phyloP scores from a whole-genome alignment of 2,113 vertebrate species.

The Pantherophis guttatus region DNA sequence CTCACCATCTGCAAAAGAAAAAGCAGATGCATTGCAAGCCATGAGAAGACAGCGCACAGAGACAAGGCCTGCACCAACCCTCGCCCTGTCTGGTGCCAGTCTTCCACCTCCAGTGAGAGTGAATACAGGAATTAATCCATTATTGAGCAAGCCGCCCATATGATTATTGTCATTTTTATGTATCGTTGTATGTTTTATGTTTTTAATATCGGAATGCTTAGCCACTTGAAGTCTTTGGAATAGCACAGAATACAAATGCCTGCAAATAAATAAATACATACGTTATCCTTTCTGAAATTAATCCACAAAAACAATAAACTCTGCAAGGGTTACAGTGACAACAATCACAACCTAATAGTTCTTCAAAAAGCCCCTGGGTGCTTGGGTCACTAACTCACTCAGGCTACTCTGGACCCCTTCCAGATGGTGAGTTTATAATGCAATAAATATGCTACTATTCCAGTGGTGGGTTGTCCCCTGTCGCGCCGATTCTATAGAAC shows the following conservation, averaged over 20 bases:
- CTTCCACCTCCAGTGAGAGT: neutral
- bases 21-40: neutral
- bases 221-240: neutral
- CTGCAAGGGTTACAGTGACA: neutral
- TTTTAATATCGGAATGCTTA: neutral
- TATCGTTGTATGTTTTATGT: neutral
- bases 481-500: no score
- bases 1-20: slow-evolving; percentile 78
- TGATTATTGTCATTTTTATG: neutral
- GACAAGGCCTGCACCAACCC: neutral
- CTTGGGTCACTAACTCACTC: neutral
- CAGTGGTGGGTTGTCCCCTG: no score
- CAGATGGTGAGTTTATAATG: neutral
- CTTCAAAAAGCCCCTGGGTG: neutral
- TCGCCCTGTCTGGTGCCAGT: neutral
- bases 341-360: neutral
- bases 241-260: neutral
- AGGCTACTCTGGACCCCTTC: neutral
- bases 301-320: neutral
- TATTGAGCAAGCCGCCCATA: neutral
- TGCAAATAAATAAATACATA: neutral
- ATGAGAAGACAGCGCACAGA: neutral
- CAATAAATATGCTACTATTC: neutral
- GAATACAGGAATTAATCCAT: neutral
- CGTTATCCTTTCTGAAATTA: neutral